Percentiles rank a stretch among this genome's conserved stretches.
phyloP scores from a whole-genome alignment of 2,797 vertebrate genomes.

The Halcyon smyrnensis region DNA sequence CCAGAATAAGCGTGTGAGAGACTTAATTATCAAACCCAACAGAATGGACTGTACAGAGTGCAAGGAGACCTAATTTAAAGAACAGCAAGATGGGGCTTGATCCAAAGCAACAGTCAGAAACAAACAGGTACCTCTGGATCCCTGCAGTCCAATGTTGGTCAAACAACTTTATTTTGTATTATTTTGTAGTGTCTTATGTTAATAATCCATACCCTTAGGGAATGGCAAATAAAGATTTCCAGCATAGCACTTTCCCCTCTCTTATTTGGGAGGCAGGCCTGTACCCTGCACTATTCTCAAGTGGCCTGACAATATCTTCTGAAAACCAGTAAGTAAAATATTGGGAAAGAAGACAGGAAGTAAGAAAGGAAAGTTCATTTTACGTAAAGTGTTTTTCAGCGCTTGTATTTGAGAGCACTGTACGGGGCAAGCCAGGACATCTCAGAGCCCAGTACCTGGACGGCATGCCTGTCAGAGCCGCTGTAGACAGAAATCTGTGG shows the following conservation, averaged over 20 bases:
- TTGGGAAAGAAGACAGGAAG: background rate
- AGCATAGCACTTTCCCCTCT: background rate
- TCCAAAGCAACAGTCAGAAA: background rate
- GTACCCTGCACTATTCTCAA: background rate
- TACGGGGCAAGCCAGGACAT: background rate
- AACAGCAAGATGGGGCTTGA: background rate
- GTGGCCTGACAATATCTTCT: background rate
- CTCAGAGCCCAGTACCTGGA: slow-evolving; percentile 82
- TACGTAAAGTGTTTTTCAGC: background rate
- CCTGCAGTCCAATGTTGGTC: background rate
- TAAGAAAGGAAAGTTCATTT: background rate
- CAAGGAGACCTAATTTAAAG: background rate
- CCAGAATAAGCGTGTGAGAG: background rate
- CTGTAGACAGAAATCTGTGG: slow-evolving; percentile 87
- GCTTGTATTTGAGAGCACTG: background rate
- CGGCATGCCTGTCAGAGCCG: slow-evolving; percentile 87
- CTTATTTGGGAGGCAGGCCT: background rate
- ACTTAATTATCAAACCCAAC: background rate
- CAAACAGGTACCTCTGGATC: background rate
- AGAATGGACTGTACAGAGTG: background rate
- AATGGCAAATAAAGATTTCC: background rate
- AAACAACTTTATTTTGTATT: background rate
- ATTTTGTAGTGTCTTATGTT: background rate
- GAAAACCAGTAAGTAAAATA: background rate
- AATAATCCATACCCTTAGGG: background rate